Conservation (phyloP, 2,113 vertebrate genomes). For the Delphinapterus leucas region DNA sequence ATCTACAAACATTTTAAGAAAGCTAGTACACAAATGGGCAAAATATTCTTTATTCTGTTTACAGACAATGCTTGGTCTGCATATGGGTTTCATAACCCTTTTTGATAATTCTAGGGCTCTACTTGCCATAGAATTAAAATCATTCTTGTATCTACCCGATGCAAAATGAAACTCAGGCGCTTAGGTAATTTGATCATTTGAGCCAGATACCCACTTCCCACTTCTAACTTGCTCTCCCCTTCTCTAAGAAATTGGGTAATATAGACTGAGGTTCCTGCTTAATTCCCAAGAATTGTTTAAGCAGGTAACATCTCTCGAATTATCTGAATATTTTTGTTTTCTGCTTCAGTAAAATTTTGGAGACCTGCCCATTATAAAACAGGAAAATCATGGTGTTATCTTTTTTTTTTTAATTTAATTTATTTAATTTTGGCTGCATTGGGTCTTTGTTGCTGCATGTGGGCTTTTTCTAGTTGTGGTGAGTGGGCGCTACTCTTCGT, state of each 20-base stretch:
- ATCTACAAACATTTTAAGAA: conserved; percentile 13
- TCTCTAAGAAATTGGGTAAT: background rate
- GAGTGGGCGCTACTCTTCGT: no score
- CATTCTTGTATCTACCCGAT: background rate
- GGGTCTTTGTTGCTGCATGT: no score
- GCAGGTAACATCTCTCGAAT: background rate
- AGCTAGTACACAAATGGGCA: background rate
- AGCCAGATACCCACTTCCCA: background rate
- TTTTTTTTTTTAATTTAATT: background rate
- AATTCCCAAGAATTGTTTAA: conserved; percentile 7
- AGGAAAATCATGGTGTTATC: background rate
- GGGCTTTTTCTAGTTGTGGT: no score
- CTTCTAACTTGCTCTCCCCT: background rate
- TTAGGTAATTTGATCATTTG: background rate
- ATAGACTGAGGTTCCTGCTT: background rate
- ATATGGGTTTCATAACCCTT: background rate
- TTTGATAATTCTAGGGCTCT: background rate
- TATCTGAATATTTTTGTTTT: background rate
- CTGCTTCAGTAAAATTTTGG: background rate
- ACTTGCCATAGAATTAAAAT: background rate
- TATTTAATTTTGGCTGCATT: no score
- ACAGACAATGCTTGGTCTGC: background rate
- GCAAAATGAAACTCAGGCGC: background rate
- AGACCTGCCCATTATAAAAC: background rate
- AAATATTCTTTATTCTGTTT: background rate